These are phyloP conservation scores for Mactromeris polynyma DNA, from an alignment of 2,888 invertebrate genomes.

Conservation along the genomic window DNA sequence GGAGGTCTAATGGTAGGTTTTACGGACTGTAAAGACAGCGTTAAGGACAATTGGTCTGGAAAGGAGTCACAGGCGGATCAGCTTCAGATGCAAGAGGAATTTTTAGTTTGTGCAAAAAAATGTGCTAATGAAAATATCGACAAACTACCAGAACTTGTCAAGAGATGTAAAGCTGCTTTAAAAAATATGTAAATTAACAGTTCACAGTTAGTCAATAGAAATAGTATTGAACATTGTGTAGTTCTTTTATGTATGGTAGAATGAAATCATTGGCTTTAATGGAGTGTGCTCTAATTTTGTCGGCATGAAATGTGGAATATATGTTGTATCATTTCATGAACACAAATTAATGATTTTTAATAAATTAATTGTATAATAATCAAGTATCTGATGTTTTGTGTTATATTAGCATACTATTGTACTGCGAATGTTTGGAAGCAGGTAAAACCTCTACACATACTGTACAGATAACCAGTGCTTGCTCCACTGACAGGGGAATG, in stretches of 20 bases:
- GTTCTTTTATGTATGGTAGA: background rate
- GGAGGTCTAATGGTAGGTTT: no score
- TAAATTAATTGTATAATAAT: background rate
- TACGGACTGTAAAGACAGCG: no score
- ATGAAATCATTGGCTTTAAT: background rate
- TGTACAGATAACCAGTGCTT: no score
- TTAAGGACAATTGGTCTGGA: no score
- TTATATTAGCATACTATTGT: no score
- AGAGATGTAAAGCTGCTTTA: slow-evolving; percentile 79
- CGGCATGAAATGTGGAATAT: background rate
- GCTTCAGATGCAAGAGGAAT: no score
- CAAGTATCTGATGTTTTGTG: no score
- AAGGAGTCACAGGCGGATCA: no score
- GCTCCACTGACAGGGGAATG: no score
- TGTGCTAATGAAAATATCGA: slow-evolving; percentile 95
- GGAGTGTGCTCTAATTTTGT: background rate
- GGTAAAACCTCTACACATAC: no score
- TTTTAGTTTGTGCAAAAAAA: slow-evolving; percentile 94
- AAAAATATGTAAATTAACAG: background rate
- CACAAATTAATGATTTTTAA: background rate
- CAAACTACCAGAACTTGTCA: slow-evolving; percentile 91
- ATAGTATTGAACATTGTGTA: background rate
- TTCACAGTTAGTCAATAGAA: background rate
- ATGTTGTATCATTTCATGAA: background rate
- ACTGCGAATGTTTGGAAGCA: no score